A percentile compares a stretch with the other conserved stretches of the same genome.
Conservation (phyloP, 2,113 vertebrate genomes). For the Nothocercus nigrocapillus region DNA sequence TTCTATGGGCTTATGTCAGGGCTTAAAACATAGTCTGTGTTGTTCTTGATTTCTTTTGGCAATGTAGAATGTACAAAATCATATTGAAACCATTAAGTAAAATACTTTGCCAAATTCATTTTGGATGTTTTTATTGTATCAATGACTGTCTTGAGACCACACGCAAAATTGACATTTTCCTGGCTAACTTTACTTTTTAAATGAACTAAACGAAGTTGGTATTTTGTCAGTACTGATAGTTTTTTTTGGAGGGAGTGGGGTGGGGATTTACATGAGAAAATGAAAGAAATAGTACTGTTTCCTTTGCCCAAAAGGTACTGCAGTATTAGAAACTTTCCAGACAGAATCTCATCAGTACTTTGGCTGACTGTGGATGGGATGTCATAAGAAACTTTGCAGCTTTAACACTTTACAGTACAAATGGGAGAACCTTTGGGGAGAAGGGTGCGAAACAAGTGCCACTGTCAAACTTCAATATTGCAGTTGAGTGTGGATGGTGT, state of each 20-base stretch:
- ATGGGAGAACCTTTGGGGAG: neutral
- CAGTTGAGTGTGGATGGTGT: neutral
- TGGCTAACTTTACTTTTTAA: neutral
- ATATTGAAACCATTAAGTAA: neutral
- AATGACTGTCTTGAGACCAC: neutral
- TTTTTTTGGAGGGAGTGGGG: too few species aligned
- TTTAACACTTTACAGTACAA: fast-evolving
- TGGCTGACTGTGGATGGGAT: neutral
- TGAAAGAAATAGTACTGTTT: neutral
- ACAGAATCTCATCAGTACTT: neutral
- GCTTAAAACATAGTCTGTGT: neutral
- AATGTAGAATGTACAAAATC: neutral
- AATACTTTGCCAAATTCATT: neutral
- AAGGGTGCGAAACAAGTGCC: neutral
- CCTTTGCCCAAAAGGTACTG: neutral
- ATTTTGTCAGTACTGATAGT: neutral
- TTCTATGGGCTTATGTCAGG: neutral
- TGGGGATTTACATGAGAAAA: neutral
- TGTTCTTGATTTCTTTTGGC: neutral
- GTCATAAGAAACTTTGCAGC: neutral
- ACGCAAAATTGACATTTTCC: neutral
- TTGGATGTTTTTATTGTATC: neutral
- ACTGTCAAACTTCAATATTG: neutral
- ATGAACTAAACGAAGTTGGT: neutral
- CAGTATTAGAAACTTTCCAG: neutral